Evolutionary conservation across 2,113 vertebrate genomes (phyloP).

Genomic region (Nothoprocta pentlandii): DNA sequence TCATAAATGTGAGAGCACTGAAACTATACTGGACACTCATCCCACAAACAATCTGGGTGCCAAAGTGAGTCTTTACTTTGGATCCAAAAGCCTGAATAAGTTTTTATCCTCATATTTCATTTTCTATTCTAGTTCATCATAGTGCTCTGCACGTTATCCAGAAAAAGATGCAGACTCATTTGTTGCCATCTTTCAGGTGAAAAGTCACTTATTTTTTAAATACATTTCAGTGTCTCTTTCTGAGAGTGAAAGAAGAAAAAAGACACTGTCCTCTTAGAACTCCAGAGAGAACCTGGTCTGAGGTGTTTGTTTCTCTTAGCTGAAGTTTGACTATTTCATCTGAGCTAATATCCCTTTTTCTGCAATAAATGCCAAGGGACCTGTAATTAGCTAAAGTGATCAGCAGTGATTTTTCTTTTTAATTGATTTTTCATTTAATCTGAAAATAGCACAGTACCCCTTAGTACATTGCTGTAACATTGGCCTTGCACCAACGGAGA

Average conservation of each 20-base stretch:
- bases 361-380: conserved; percentile 51
- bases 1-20: neutral
- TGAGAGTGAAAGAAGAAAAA: neutral
- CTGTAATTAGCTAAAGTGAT: conserved; percentile 57
- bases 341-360: conserved; percentile 23
- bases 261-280: neutral
- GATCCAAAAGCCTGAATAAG: neutral
- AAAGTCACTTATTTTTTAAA: neutral
- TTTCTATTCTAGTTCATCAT: neutral
- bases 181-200: neutral
- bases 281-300: neutral
- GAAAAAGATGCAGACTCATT: neutral
- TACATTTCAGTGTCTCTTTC: neutral
- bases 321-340: conserved; percentile 14
- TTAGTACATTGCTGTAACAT: conserved; percentile 11
- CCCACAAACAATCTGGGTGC: neutral
- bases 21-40: neutral
- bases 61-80: neutral
- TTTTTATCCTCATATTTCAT: neutral
- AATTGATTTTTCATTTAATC: conserved; percentile 60
- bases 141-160: neutral
- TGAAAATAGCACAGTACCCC: conserved; percentile 58
- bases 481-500: neutral
- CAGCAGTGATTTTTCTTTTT: neutral
- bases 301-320: neutral